Conservation (phyloP, 1,140 invertebrate species). For the Heliconius hewitsoni region DNA sequence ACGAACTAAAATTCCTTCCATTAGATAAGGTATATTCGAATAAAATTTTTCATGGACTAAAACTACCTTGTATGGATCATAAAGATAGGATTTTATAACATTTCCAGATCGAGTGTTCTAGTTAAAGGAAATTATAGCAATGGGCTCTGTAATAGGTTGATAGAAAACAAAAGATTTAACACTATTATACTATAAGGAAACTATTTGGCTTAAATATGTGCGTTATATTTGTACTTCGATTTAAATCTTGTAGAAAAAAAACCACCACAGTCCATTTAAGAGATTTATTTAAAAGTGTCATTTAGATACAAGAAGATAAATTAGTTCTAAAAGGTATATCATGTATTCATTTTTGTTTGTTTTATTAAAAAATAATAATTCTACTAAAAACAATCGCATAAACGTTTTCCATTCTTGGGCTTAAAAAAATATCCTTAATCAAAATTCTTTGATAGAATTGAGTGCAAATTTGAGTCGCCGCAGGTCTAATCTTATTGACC, state of each 20-base stretch:
- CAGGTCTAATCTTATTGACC: constrained; percentile 45
- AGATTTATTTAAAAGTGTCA: background rate
- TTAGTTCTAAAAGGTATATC: background rate
- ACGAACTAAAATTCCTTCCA: background rate
- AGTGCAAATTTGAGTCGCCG: constrained; percentile 52
- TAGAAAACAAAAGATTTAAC: background rate
- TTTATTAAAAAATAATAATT: background rate
- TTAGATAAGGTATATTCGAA: background rate
- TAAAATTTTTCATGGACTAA: background rate
- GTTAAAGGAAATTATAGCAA: background rate
- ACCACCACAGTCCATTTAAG: background rate
- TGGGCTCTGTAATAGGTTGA: background rate
- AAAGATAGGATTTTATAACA: background rate
- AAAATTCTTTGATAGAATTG: constrained; percentile 49
- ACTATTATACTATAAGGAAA: background rate
- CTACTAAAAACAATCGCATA: constrained; percentile 16
- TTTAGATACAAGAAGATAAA: constrained; percentile 17
- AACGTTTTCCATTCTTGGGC: constrained; percentile 7
- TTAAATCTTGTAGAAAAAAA: background rate
- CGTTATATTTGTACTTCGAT: background rate
- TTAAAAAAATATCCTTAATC: constrained; percentile 39
- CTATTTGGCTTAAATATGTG: background rate
- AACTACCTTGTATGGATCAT: background rate
- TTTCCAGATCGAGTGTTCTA: background rate
- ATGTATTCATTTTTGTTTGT: background rate